Percentiles rank a stretch among this genome's conserved stretches.
Conservation (phyloP, 2,113 vertebrate species). For the Macquaria australasica region DNA sequence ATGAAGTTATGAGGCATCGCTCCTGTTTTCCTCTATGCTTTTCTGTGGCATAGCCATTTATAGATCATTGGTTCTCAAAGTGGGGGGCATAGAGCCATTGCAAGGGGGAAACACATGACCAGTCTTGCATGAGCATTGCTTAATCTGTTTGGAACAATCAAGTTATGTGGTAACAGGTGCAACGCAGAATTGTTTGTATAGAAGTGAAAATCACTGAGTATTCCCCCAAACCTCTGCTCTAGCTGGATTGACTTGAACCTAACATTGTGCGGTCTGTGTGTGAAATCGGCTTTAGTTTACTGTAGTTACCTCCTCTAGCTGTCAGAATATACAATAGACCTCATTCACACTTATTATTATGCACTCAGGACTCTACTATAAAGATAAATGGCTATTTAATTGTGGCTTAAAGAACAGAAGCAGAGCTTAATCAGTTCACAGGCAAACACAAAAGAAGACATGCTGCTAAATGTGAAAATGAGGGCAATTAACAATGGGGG, state of each 20-base stretch:
- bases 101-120: neutral
- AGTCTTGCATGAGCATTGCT: neutral
- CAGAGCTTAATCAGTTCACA: constrained; percentile 46
- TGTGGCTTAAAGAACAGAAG: constrained; percentile 13
- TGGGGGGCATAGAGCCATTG: neutral
- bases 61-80: neutral
- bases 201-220: neutral
- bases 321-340: neutral
- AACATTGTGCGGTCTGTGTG: neutral
- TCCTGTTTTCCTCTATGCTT: neutral
- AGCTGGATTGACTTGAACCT: neutral
- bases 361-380: neutral
- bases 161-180: neutral
- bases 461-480: constrained; percentile 63
- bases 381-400: neutral
- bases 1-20: neutral
- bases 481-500: constrained; percentile 54
- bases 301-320: neutral
- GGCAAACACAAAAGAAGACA: constrained; percentile 46
- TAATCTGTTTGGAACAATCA: neutral
- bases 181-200: neutral
- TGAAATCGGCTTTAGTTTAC: neutral
- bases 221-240: too few relatives aligned
- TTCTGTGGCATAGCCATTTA: neutral
- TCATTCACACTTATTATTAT: neutral